Base-by-base conservation (phyloP, 2,113 vertebrate genomes). In the Excalfactoria chinensis region DNA sequence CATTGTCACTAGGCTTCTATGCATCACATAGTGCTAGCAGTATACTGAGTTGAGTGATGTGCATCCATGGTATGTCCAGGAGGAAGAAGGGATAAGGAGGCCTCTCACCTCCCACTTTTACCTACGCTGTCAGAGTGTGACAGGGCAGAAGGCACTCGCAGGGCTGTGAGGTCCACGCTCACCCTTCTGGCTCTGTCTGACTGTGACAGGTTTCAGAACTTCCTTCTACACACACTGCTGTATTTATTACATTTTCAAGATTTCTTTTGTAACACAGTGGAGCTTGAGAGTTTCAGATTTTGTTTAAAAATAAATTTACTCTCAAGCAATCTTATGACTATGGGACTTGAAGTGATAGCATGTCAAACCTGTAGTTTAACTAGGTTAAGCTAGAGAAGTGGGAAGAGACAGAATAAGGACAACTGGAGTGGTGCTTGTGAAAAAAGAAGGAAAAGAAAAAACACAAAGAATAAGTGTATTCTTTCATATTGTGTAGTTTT, bases 341-440 rank as follows among this genome's bases (percentile, higher is more conserved):
- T 25, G 15, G 55, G 58, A 83, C 82, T 89, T 85, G 84, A 93
- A 85, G 49, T 70, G 78, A 93, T 87, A 76, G 59, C 74, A 64
- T 74, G 89, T 92, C 91, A 93, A 77, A 83, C 71, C 41, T 88
- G 30, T 28, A 85, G 34, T 85, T 93, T 92, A 94, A 68, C 72
- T 83, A 89, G 78, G 68, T 76, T 56, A 28, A 53, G 28, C 51
- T 60, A 70, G 43, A 64, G 60, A 70, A 18, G 30, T 80, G 43
- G 56, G 92, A 93, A 77, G 67, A 89, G 87, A 90, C 76, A 91
- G 80, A 96, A 88, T 89, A 94, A 93, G 71, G 77, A 85, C 91
- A 87, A 69, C 62, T 49, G 22, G 44, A 70, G 56, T 92, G 72
- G 59, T 56, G 60, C 66, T 83, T 80, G 60, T 89, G 74, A 63